These are phyloP conservation scores for Tribolium freemani DNA, from an alignment of 2,888 invertebrate genomes.

Conservation along the genomic window DNA sequence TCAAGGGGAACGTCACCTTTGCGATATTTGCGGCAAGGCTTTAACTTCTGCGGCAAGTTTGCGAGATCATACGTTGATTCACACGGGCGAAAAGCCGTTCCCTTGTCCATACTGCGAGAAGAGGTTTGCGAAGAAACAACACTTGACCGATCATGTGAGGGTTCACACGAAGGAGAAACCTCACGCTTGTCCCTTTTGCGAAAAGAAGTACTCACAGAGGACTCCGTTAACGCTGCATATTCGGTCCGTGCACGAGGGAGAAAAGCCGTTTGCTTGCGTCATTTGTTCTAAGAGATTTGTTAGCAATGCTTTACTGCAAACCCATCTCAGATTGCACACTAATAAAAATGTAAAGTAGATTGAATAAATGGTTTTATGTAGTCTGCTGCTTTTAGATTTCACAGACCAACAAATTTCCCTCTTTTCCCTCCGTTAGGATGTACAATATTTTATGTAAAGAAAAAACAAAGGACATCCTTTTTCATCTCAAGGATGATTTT, in stretches of 20 bases:
- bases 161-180: slow-evolving; percentile 71
- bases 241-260: slow-evolving; percentile 11
- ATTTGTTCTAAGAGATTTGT: slow-evolving; percentile 43
- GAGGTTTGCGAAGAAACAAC: slow-evolving; percentile 52
- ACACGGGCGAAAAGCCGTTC: slow-evolving; percentile 60
- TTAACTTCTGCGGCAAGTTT: slow-evolving; percentile 40
- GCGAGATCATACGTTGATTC: slow-evolving; percentile 48
- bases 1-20: slow-evolving; percentile 24
- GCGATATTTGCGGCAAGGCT: slow-evolving; percentile 49
- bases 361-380: neutral
- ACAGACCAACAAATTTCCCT: neutral
- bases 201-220: slow-evolving; percentile 43
- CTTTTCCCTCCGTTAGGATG: no score
- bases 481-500: no score
- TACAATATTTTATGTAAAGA: no score
- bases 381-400: neutral
- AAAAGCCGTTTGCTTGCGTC: slow-evolving; percentile 42
- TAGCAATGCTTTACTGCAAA: slow-evolving; percentile 36
- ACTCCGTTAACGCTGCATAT: slow-evolving; percentile 53
- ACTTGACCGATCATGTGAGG: slow-evolving; percentile 65
- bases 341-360: neutral
- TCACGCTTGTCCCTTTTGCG: slow-evolving; percentile 25
- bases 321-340: slow-evolving; percentile 21
- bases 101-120: slow-evolving; percentile 55
- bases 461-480: no score